Conservation (phyloP, 1,140 invertebrate species). For the Lordiphosa collinella region DNA sequence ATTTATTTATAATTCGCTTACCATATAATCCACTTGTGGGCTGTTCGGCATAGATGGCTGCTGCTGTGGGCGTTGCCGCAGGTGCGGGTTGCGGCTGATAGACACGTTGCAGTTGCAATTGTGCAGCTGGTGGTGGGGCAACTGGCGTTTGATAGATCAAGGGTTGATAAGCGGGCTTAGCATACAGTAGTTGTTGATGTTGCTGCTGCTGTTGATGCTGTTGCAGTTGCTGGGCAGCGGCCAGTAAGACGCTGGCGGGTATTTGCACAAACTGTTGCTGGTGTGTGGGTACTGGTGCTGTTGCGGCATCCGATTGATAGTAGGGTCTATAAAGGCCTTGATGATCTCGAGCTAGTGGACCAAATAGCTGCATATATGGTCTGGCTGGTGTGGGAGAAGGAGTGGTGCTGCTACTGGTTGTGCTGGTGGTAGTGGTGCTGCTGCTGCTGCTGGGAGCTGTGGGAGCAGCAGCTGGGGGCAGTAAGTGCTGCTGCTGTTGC, state of each 20-base stretch:
- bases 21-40: conserved; percentile 22
- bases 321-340: conserved; percentile 52
- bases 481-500: conserved; percentile 14
- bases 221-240: conserved; percentile 59
- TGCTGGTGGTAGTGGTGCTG: conserved; percentile 9
- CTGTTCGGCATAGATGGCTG: conserved; percentile 48
- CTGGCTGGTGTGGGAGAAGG: conserved; percentile 4
- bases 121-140: conserved; percentile 12
- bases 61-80: conserved; percentile 1
- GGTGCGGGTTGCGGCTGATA: conserved; percentile 39
- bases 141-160: conserved; percentile 40
- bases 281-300: conserved; percentile 24
- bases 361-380: conserved; percentile 44
- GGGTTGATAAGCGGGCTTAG: conserved; percentile 39
- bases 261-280: conserved; percentile 62
- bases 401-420: conserved; percentile 10
- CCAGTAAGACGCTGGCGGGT: conserved; percentile 54
- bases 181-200: conserved; percentile 31
- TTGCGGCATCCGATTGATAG: conserved; percentile 48
- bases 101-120: conserved; percentile 49
- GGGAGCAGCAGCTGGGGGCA: not conserved
- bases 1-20: conserved; percentile 10
- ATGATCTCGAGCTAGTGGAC: conserved; percentile 66
- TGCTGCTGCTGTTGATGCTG: conserved; percentile 46
- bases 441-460: conserved; percentile 4